Base-by-base conservation (phyloP, 2,113 vertebrate species). In the Melospiza melodia region DNA sequence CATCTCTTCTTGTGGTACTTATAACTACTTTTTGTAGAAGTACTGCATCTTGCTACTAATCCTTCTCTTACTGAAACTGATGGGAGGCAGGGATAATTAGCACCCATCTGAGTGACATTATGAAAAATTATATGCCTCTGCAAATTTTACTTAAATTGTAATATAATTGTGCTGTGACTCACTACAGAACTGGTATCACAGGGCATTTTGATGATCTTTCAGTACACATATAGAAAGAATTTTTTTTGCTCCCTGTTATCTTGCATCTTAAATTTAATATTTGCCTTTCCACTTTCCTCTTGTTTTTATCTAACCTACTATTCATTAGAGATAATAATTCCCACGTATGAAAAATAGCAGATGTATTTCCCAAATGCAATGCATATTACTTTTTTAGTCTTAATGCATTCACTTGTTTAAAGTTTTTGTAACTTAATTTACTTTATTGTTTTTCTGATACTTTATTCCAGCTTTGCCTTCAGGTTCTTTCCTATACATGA, bases 341-440 rank as follows among this genome's bases (percentile, higher is more conserved):
- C 37, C 7, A 17, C 12, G 11, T 82, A 69, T 3, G 5, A 51
- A 73, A 85, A 84, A 24, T 25, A 78, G 5, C 20, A 72, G 1
- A 18, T 37, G 5, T 57, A 75, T 67, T 61, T 18, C 17, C 8
- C 15, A 68, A 54, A 69, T 46, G 10, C 12, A 79, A 23, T 28
- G 5, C 0, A 0, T 51, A n/a, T 21, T 73, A 33, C 11, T 19
- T 37, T 48, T 58, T 73, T 3, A 15, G 21, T 44, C 3, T 57
- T 81, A 51, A 23, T 59, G 49, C 1, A 10, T 75, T 72, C 5
- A 13, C 9, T 79, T 27, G 31, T 84, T 58, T 11, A 15, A 71
- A 28, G 15, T 9, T 21, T 49, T 68, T 7, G 1, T 44, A 49
- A 76, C 31, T 79, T 22, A 65, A 28, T 89, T 81, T 71, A 43